Base-by-base conservation (phyloP, 2,113 vertebrate genomes). In the Datnioides undecimradiatus region DNA sequence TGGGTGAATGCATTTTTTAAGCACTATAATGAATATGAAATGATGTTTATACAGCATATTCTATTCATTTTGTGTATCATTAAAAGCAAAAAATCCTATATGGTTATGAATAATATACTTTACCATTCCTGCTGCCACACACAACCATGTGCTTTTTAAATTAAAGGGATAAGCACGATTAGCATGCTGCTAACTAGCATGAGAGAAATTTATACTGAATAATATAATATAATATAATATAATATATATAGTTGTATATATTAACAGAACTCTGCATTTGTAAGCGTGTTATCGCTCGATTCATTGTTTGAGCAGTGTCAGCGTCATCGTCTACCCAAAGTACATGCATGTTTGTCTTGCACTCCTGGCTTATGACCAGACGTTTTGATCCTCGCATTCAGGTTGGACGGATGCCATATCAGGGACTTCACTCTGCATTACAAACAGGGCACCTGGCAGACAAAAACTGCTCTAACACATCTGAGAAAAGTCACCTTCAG, bases 381-480 rank as follows among this genome's bases (percentile, higher is more conserved):
- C 58, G 51, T 57, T 85, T 76, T 87, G 75, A 80, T 83, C 85
- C 79, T 84, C 84, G 41, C 14, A 19, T 73, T 84, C 69, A 17
- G 62, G 68, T 76, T 73, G 65, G 83, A 79, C 65, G 45, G 82
- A 77, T 76, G 84, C 86, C 89, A 77, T 33, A 57, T 70, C 27
- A 52, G 58, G 14, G 68, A 54, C 73, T 74, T 77, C 48, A 60
- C 66, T 79, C 66, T 86, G 87, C 68, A 84, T 84, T 79, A 73
- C 81, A 85, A 91, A 90, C 59, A 63, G 80, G 78, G 89, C 79
- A 89, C 80, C 77, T 83, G 71, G 74, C 79, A 69, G 70, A 87
- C 33, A 59, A 81, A 68, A 16, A 49, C 25, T 38, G 76, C 73
- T 65, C 64, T 60, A 40, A 8, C 46, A 68, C 25, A 33, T 52